A percentile compares a stretch with the other conserved stretches of the same genome.
Evolutionary conservation across 2,797 vertebrate species (phyloP).

Genomic region (Ctenosaura bakeri): DNA sequence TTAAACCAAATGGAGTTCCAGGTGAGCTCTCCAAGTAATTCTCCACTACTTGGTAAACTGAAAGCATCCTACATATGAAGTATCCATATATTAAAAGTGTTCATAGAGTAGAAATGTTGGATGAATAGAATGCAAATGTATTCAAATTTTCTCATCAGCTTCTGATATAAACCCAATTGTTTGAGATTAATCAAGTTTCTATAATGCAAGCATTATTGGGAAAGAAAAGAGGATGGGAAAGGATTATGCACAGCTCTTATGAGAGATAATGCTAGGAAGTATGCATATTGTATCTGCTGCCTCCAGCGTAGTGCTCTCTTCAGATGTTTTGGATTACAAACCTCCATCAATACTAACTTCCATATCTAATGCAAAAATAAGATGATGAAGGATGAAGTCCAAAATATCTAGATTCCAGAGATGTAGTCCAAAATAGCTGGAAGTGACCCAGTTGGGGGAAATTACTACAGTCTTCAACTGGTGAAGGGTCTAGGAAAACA

Average conservation of each 20-base stretch:
- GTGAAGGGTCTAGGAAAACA: not conserved
- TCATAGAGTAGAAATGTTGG: not conserved
- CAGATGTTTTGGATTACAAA: not conserved
- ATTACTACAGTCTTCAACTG: not conserved
- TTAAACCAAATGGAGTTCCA: not conserved
- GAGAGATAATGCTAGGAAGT: constrained; percentile 6
- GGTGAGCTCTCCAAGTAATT: not conserved
- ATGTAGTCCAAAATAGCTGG: not conserved
- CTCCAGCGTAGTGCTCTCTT: not conserved
- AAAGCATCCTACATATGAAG: not conserved
- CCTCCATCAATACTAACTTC: not conserved
- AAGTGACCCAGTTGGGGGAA: not conserved
- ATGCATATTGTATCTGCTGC: not conserved
- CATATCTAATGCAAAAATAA: not conserved
- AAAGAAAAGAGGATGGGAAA: not conserved
- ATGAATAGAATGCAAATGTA: not conserved
- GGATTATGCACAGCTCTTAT: not conserved
- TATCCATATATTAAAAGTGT: not conserved
- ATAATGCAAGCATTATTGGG: constrained; percentile 6
- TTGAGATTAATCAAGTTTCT: not conserved
- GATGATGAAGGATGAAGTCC: not conserved
- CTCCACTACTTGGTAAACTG: not conserved
- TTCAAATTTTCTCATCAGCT: not conserved
- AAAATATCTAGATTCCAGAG: not conserved
- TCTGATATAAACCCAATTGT: not conserved